phyloP scores from a whole-genome alignment of 1,140 invertebrate species.

The Drosophila aff. region DNA sequence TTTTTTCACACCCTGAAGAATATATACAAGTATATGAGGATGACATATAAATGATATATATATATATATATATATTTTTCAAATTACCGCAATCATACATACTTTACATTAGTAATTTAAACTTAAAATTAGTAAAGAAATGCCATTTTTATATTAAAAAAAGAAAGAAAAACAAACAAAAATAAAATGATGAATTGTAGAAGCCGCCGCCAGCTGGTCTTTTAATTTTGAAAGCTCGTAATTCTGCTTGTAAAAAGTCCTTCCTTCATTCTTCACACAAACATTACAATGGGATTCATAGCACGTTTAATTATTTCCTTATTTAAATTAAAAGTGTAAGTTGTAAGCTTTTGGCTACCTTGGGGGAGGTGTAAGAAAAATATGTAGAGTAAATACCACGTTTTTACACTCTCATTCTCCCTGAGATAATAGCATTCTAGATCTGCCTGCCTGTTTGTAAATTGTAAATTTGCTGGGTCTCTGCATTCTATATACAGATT shows the following conservation, averaged over 20 bases:
- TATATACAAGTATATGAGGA: conserved; percentile 49
- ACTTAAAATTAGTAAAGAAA: conserved; percentile 82
- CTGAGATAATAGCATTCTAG: too few species aligned
- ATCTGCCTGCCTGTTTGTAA: too few species aligned
- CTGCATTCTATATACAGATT: neutral
- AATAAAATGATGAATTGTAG: conserved; percentile 66
- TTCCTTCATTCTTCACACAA: neutral
- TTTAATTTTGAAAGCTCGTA: conserved; percentile 29
- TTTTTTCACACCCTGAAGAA: conserved; percentile 57
- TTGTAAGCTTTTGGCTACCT: neutral
- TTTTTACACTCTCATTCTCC: too few species aligned
- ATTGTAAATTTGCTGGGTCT: too few species aligned
- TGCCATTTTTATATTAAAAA: conserved; percentile 81
- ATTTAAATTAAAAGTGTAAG: too few species aligned
- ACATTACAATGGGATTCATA: neutral
- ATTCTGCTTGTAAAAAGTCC: conserved; percentile 31
- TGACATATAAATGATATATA: conserved; percentile 54
- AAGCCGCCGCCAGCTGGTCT: conserved; percentile 23
- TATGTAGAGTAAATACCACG: neutral
- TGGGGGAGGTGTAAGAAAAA: neutral
- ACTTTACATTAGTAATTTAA: conserved; percentile 83
- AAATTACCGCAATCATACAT: conserved; percentile 79
- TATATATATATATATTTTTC: conserved; percentile 71
- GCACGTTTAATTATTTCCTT: conserved; percentile 1
- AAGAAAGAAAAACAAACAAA: conserved; percentile 56